Evolutionary conservation across 1,140 invertebrate species (phyloP).

Genomic region (Chrysomallon squamiferum): DNA sequence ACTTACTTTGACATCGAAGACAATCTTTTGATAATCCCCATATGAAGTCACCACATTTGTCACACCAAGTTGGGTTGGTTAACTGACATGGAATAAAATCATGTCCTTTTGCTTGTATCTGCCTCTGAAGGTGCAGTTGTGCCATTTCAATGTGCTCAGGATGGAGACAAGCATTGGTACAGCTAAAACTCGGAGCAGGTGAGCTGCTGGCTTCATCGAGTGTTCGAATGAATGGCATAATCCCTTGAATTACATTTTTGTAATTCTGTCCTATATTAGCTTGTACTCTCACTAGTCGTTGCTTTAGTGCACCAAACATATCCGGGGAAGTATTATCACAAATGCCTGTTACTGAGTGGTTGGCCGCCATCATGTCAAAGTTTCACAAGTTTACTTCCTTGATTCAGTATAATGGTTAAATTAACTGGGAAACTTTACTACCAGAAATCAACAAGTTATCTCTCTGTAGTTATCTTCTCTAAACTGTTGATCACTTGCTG

Average conservation of each 20-base stretch:
- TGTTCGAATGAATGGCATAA: constrained; percentile 34
- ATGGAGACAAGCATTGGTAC: constrained; percentile 11
- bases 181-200: not conserved
- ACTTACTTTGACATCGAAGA: constrained; percentile 61
- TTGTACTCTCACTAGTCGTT: constrained; percentile 29
- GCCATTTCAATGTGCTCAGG: constrained; percentile 54
- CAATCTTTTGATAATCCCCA: constrained; percentile 65
- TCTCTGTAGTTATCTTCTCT: too few relatives aligned
- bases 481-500: too few relatives aligned
- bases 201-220: not conserved
- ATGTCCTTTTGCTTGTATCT: constrained; percentile 47
- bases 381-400: too few relatives aligned
- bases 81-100: constrained; percentile 51
- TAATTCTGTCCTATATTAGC: constrained; percentile 33
- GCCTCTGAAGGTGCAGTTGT: constrained; percentile 31
- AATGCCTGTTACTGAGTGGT: constrained; percentile 19
- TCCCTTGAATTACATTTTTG: constrained; percentile 38
- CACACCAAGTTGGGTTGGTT: constrained; percentile 66
- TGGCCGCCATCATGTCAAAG: constrained; percentile 16
- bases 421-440: too few relatives aligned
- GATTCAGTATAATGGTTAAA: too few relatives aligned
- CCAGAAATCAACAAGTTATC: too few relatives aligned
- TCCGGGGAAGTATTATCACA: constrained; percentile 27
- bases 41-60: constrained; percentile 67
- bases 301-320: constrained; percentile 41